phyloP scores from a whole-genome alignment of 2,797 vertebrate species.

The Cetoscarus ocellatus region DNA sequence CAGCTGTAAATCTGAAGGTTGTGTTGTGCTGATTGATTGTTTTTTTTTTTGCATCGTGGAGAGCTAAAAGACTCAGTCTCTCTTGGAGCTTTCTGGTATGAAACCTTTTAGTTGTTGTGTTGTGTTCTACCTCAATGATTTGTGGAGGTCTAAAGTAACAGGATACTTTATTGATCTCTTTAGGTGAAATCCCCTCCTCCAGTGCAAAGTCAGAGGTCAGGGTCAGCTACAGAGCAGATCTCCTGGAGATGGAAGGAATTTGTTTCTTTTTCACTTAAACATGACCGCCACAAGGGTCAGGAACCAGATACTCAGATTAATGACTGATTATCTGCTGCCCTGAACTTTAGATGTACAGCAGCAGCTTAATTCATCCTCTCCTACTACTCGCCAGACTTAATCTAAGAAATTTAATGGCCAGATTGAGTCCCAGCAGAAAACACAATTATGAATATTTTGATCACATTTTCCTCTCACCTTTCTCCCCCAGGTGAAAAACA shows the following conservation, averaged over 20 bases:
- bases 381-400: not conserved
- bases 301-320: conserved; percentile 11
- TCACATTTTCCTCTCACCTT: not conserved
- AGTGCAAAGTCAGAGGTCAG: conserved; percentile 46
- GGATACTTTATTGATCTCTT: conserved; percentile 41
- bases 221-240: conserved; percentile 26
- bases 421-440: not conserved
- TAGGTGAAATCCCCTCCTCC: conserved; percentile 11
- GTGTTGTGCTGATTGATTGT: too few species aligned
- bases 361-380: not conserved
- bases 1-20: not conserved
- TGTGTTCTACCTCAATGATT: not conserved
- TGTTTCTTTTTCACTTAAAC: conserved; percentile 18
- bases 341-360: not conserved
- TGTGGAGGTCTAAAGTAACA: conserved; percentile 29
- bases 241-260: conserved; percentile 13
- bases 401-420: not conserved
- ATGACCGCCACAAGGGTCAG: not conserved
- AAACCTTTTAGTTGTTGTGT: conserved; percentile 1
- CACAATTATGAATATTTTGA: not conserved
- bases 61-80: not conserved
- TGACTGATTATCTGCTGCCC: not conserved
- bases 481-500: conserved; percentile 80
- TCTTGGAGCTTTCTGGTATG: not conserved
- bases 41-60: too few species aligned